Percentiles rank a stretch among this genome's conserved stretches.
phyloP scores from a whole-genome alignment of 2,113 vertebrate species.

The Oreochromis aureus region DNA sequence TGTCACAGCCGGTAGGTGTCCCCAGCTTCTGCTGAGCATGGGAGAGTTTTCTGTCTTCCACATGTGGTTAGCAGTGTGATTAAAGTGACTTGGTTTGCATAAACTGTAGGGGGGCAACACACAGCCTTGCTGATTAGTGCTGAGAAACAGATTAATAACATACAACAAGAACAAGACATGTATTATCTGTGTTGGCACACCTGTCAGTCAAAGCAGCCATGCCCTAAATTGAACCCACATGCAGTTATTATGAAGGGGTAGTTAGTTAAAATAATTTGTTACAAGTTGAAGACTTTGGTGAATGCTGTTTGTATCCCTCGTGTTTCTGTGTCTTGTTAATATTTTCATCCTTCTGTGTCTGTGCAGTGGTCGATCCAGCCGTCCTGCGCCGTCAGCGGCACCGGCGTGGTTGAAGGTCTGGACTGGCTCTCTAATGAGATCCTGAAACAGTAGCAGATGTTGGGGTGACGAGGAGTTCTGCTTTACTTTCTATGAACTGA shows the following conservation, averaged over 20 bases:
- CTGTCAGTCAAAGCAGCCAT: background rate
- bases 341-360: background rate
- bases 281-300: background rate
- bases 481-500: background rate
- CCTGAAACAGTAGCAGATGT: slow-evolving; percentile 17
- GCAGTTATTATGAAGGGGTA: background rate
- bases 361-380: slow-evolving; percentile 91
- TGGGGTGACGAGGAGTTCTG: background rate
- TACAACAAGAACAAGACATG: background rate
- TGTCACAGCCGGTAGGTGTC: slow-evolving; percentile 41
- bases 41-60: no score
- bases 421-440: slow-evolving; percentile 94
- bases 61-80: no score
- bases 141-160: background rate
- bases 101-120: background rate
- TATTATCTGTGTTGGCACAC: background rate
- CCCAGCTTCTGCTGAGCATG: no score
- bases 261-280: background rate
- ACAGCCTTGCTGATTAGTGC: background rate
- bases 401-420: slow-evolving; percentile 89
- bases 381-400: slow-evolving; percentile 87
- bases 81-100: background rate
- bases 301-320: background rate
- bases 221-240: background rate
- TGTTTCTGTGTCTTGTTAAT: background rate